Conservation (phyloP, 2,113 vertebrate species). For the Holacanthus passer region DNA sequence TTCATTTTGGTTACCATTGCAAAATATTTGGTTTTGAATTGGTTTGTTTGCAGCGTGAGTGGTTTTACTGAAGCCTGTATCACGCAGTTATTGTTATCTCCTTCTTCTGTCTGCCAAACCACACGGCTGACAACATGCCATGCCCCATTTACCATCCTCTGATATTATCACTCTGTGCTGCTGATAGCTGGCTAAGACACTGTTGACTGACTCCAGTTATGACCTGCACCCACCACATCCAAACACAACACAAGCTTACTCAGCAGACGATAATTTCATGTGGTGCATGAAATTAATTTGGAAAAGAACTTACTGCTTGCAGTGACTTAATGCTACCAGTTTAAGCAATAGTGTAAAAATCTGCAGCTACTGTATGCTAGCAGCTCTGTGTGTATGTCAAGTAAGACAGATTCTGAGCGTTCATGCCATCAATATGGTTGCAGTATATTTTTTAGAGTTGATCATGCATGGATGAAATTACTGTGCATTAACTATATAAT, state of each 20-base stretch:
- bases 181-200: constrained; percentile 8
- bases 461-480: not conserved
- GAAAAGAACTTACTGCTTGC: not conserved
- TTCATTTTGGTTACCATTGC: constrained; percentile 1
- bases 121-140: constrained; percentile 51
- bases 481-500: not conserved
- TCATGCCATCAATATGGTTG: not conserved
- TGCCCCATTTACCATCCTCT: constrained; percentile 50
- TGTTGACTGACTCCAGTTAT: constrained; percentile 29
- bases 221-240: constrained; percentile 30
- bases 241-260: constrained; percentile 25
- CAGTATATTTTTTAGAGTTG: not conserved
- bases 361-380: no score
- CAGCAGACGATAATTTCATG: not conserved
- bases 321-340: not conserved
- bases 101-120: constrained; percentile 26
- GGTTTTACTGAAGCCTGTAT: constrained; percentile 30
- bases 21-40: constrained; percentile 26
- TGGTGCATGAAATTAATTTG: not conserved
- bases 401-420: no score
- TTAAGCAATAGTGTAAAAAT: not conserved
- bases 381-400: no score
- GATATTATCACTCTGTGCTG: constrained; percentile 35
- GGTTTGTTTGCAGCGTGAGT: constrained; percentile 19
- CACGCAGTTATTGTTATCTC: constrained; percentile 26